Evolutionary conservation across 2,797 vertebrate species (phyloP).

Genomic region (Phyllotis vaccarum): DNA sequence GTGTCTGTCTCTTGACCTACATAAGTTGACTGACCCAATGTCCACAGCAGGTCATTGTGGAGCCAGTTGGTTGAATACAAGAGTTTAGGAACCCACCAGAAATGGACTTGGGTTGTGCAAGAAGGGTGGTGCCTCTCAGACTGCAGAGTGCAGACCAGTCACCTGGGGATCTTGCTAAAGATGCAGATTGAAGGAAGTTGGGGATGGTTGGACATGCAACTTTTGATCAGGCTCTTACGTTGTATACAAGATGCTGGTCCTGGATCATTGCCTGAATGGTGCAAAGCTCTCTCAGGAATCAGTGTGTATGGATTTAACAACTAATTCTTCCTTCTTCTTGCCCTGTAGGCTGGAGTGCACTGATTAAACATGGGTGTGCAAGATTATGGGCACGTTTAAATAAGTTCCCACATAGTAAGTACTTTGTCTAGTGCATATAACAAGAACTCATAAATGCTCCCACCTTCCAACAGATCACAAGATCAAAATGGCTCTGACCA

Average conservation of each 20-base stretch:
- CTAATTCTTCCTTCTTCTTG: neutral
- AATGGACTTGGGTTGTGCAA: neutral
- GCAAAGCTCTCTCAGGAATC: neutral
- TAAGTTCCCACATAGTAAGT: neutral
- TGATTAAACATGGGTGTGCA: neutral
- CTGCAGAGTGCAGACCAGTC: neutral
- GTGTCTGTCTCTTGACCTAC: neutral
- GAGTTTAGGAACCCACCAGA: neutral
- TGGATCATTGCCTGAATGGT: fast-evolving
- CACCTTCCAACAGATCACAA: neutral
- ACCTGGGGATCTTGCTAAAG: neutral
- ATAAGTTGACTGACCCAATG: neutral
- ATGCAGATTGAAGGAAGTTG: neutral
- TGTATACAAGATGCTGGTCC: neutral
- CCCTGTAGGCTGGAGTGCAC: neutral
- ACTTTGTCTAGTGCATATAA: neutral
- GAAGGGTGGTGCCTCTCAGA: neutral
- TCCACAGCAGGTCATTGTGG: neutral
- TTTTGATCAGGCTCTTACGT: neutral
- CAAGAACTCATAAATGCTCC: neutral
- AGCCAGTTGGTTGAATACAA: neutral
- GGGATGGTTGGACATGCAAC: neutral
- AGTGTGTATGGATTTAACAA: neutral
- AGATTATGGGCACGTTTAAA: neutral
- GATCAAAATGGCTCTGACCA: neutral